Evolutionary conservation across 2,888 invertebrate species (phyloP).

Genomic region (Papilio demoleus): DNA sequence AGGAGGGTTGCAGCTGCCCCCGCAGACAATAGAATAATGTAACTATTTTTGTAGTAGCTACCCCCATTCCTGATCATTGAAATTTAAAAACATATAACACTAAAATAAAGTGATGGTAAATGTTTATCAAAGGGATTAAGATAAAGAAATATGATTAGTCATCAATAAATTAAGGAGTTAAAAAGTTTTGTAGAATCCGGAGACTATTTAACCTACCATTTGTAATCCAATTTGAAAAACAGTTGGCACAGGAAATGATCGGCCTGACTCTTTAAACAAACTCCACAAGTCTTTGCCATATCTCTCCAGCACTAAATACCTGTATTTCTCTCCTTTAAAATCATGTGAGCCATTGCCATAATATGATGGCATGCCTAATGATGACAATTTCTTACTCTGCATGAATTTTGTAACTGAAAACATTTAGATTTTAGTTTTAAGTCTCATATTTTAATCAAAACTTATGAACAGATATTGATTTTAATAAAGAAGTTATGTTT

Average conservation of each 20-base stretch:
- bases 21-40: too few species aligned
- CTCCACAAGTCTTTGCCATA: slow-evolving; percentile 94
- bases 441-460: too few species aligned
- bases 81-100: too few species aligned
- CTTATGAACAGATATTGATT: neutral
- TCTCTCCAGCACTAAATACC: slow-evolving; percentile 95
- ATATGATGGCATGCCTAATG: slow-evolving; percentile 93
- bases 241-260: slow-evolving; percentile 87
- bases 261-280: slow-evolving; percentile 86
- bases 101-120: too few species aligned
- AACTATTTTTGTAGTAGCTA: too few species aligned
- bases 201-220: slow-evolving; percentile 85
- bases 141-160: too few species aligned
- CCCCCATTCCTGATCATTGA: too few species aligned
- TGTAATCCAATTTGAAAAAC: slow-evolving; percentile 92
- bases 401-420: slow-evolving; percentile 88
- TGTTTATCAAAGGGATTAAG: too few species aligned
- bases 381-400: slow-evolving; percentile 85
- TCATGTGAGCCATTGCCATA: slow-evolving; percentile 93
- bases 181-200: too few species aligned
- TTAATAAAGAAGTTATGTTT: neutral
- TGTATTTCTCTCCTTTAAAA: slow-evolving; percentile 89
- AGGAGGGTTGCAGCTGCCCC: too few species aligned
- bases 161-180: too few species aligned
- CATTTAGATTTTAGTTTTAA: neutral